A percentile compares a stretch with the other conserved stretches of the same genome.
Evolutionary conservation across 2,888 invertebrate species (phyloP).

Genomic region (Drosophila helvetica): DNA sequence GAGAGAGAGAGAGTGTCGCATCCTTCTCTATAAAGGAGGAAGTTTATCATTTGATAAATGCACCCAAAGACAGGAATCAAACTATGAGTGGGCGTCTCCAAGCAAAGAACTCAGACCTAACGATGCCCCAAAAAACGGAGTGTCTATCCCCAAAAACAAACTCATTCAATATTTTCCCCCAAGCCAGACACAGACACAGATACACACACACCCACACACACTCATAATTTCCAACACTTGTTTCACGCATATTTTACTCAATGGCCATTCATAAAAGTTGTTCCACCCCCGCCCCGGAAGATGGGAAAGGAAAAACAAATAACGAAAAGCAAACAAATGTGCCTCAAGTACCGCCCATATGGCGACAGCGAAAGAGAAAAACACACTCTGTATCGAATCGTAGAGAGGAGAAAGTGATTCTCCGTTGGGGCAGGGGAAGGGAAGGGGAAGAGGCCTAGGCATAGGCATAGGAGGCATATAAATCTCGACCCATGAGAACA

Average conservation of each 20-base stretch:
- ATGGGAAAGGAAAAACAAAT: slow-evolving; percentile 50
- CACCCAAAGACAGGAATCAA: not conserved
- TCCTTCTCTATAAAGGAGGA: not conserved
- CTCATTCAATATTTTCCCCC: slow-evolving; percentile 43
- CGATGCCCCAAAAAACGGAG: not conserved
- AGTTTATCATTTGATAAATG: not conserved
- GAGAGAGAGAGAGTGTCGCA: not conserved
- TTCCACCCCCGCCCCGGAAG: slow-evolving; percentile 1
- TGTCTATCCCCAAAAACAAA: slow-evolving; percentile 20
- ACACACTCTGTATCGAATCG: not conserved
- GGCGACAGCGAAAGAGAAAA: slow-evolving; percentile 44
- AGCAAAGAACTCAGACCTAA: too few species aligned
- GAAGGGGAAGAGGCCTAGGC: not conserved
- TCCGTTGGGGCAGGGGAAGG: not conserved
- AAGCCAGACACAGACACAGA: not conserved
- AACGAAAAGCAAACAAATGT: slow-evolving; percentile 70
- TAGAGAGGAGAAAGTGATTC: slow-evolving; percentile 36
- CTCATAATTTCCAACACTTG: slow-evolving; percentile 65
- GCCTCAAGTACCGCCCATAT: slow-evolving; percentile 70
- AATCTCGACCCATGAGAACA: slow-evolving; percentile 67
- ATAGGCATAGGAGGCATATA: slow-evolving; percentile 11
- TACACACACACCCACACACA: slow-evolving; percentile 13
- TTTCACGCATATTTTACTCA: slow-evolving; percentile 65
- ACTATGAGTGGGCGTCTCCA: not conserved
- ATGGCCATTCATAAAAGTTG: slow-evolving; percentile 62